Conservation (phyloP, 2,797 vertebrate species). For the Novumbra hubbsi region DNA sequence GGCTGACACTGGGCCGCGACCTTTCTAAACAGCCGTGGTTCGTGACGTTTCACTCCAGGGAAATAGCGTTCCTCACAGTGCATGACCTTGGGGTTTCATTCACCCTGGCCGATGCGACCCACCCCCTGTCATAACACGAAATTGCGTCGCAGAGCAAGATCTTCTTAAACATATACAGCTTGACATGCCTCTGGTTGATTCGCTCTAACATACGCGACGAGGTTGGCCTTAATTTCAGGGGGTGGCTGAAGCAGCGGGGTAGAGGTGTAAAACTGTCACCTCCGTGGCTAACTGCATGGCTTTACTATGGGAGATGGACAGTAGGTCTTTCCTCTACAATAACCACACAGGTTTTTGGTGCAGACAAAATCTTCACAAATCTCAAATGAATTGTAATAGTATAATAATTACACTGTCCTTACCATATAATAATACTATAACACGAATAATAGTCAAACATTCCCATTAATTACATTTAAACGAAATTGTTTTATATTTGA, state of each 20-base stretch:
- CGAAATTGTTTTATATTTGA: background rate
- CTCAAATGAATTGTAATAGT: background rate
- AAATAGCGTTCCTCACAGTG: constrained; percentile 14
- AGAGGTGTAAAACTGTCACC: constrained; percentile 17
- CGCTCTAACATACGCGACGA: constrained; percentile 16
- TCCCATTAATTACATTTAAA: background rate
- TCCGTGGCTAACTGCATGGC: background rate
- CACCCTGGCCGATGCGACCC: constrained; percentile 18
- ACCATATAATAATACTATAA: background rate
- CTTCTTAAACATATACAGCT: constrained; percentile 21
- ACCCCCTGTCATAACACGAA: constrained; percentile 39
- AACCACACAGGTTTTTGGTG: background rate
- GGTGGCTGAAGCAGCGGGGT: constrained; percentile 7
- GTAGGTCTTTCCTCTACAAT: background rate
- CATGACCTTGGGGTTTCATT: constrained; percentile 40
- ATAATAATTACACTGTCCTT: background rate
- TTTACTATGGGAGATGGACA: constrained; percentile 3
- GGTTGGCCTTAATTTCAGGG: constrained; percentile 19
- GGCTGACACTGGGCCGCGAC: constrained; percentile 25
- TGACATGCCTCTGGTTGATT: constrained; percentile 22
- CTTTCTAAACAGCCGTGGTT: constrained; percentile 19
- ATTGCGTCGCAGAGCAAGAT: constrained; percentile 21
- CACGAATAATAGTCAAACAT: background rate
- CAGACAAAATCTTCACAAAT: background rate
- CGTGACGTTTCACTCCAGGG: constrained; percentile 14